phyloP scores from a whole-genome alignment of 2,888 invertebrate species.

The Rhamphomyia laevipes region DNA sequence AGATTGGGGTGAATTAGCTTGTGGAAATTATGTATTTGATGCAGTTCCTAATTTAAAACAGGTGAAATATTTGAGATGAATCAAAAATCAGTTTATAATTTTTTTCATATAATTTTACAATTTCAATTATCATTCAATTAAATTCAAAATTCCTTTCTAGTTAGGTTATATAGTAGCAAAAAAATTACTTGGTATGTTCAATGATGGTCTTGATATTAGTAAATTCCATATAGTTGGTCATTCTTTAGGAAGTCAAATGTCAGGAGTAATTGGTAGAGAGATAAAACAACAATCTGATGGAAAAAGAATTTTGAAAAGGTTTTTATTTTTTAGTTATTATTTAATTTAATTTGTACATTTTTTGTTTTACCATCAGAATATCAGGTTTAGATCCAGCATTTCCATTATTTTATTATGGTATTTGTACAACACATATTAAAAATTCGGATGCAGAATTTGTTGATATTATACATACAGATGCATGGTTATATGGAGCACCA shows the following conservation, averaged over 20 bases:
- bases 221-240: constrained; percentile 34
- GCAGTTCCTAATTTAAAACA: constrained; percentile 32
- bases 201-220: constrained; percentile 27
- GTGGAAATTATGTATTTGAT: constrained; percentile 35
- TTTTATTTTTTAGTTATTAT: neutral
- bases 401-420: constrained; percentile 42
- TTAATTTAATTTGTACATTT: too few species aligned
- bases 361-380: constrained; percentile 34
- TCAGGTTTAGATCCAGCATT: constrained; percentile 50
- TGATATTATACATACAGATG: constrained; percentile 59
- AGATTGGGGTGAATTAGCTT: constrained; percentile 35
- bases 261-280: constrained; percentile 31
- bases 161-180: constrained; percentile 28
- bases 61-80: constrained; percentile 11
- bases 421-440: constrained; percentile 39
- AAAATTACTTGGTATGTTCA: constrained; percentile 26
- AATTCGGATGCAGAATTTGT: constrained; percentile 47
- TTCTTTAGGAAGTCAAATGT: constrained; percentile 34
- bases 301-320: constrained; percentile 19
- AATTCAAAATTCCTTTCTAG: constrained; percentile 9
- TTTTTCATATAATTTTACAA: neutral
- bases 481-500: constrained; percentile 48
- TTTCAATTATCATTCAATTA: too few species aligned
- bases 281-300: constrained; percentile 19
- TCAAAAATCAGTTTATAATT: neutral